Evolutionary conservation across 2,888 invertebrate species (phyloP).

Genomic region (Chymomyza procnemis): DNA sequence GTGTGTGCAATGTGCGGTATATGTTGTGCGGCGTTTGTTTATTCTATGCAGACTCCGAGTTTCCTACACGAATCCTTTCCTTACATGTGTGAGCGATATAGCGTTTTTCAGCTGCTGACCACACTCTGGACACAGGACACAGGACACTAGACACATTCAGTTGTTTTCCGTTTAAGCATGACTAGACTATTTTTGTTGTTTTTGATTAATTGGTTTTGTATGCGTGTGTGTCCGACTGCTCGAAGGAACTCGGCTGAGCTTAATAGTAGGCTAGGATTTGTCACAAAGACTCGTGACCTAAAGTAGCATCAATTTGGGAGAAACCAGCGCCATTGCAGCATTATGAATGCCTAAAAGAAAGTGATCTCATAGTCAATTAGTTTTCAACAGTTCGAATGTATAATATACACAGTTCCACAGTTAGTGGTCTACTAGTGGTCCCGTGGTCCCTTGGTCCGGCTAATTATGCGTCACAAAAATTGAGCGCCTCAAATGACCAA

Average conservation of each 20-base stretch:
- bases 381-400: conserved; percentile 40
- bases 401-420: conserved; percentile 53
- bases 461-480: conserved; percentile 55
- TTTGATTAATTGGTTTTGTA: conserved; percentile 18
- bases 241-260: conserved; percentile 7
- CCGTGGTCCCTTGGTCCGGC: conserved; percentile 18
- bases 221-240: background rate
- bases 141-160: background rate
- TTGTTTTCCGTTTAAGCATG: conserved; percentile 64
- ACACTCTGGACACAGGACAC: background rate
- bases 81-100: conserved; percentile 23
- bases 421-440: conserved; percentile 46
- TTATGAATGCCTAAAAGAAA: background rate
- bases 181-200: conserved; percentile 52
- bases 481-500: conserved; percentile 57
- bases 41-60: conserved; percentile 35
- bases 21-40: conserved; percentile 59
- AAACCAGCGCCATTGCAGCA: conserved; percentile 23
- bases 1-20: too few species aligned
- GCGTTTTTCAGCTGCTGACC: conserved; percentile 2
- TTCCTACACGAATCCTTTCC: conserved; percentile 26
- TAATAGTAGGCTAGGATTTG: conserved; percentile 18
- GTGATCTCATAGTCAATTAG: conserved; percentile 45
- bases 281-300: background rate
- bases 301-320: background rate